Conservation (phyloP, 2,797 vertebrate genomes). For the Hippoglossus hippoglossus region DNA sequence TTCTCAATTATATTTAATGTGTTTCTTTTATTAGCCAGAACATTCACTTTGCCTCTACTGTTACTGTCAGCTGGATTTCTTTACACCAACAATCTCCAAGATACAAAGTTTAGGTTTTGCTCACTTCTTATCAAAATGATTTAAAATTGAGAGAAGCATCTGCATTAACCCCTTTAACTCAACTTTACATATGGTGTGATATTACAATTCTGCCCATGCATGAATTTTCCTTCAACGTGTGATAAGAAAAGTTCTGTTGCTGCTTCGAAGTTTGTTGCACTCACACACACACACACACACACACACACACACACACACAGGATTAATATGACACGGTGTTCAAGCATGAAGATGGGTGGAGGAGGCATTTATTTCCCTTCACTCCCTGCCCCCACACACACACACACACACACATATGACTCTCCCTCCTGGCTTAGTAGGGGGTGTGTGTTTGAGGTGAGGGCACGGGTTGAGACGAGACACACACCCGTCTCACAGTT, state of each 20-base stretch:
- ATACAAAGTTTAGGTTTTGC: not conserved
- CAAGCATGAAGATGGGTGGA: constrained; percentile 64
- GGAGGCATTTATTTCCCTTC: constrained; percentile 51
- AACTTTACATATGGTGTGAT: not conserved
- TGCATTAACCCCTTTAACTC: not conserved
- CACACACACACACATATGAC: constrained; percentile 26
- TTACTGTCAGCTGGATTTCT: not conserved
- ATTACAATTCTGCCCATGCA: not conserved
- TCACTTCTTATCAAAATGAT: too few relatives aligned
- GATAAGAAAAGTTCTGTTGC: too few relatives aligned
- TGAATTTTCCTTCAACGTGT: not conserved
- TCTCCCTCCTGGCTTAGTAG: constrained; percentile 56
- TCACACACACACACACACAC: not conserved
- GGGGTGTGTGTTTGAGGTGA: constrained; percentile 35
- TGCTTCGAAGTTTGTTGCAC: too few relatives aligned
- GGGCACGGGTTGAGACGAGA: constrained; percentile 51
- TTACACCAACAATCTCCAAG: not conserved
- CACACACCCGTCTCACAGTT: constrained; percentile 15
- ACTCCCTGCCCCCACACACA: constrained; percentile 23
- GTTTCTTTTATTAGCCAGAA: not conserved
- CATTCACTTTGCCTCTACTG: not conserved
- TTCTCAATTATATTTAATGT: not conserved
- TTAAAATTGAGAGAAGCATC: not conserved
- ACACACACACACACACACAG: constrained; percentile 27
- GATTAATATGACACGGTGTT: constrained; percentile 66